Conservation (phyloP, 2,113 vertebrate species). For the Etheostoma cragini region DNA sequence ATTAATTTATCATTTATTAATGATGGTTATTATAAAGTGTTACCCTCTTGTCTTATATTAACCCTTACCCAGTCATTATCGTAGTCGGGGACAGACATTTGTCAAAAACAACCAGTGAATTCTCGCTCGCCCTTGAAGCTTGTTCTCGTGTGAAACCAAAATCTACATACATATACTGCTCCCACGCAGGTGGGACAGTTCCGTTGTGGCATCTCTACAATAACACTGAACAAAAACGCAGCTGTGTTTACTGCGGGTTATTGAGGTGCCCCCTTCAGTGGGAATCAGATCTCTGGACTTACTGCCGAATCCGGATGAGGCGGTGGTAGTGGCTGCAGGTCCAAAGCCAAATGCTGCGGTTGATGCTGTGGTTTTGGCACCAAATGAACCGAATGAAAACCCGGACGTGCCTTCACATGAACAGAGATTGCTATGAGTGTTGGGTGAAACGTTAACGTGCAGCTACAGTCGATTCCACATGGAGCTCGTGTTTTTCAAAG, state of each 20-base stretch:
- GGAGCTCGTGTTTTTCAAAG: neutral
- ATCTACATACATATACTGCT: too few relatives aligned
- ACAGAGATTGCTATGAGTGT: slow-evolving; percentile 44
- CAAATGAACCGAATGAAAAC: slow-evolving; percentile 86
- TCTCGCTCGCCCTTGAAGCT: too few relatives aligned
- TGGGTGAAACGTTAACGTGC: neutral
- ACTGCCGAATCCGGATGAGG: slow-evolving; percentile 87
- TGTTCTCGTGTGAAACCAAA: too few relatives aligned
- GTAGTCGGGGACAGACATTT: neutral
- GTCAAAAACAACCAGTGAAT: neutral
- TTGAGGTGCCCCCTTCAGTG: neutral
- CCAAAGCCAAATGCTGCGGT: slow-evolving; percentile 84
- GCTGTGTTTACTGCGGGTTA: neutral
- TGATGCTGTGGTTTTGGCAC: slow-evolving; percentile 84
- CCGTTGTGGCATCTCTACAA: neutral
- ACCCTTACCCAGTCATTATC: neutral
- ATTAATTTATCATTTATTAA: too few relatives aligned
- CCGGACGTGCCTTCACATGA: slow-evolving; percentile 79
- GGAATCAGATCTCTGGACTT: slow-evolving; percentile 62
- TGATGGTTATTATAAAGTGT: too few relatives aligned
- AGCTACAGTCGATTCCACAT: neutral
- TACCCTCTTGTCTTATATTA: neutral
- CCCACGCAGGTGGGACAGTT: neutral
- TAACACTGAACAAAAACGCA: neutral
- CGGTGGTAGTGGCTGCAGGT: slow-evolving; percentile 62